These are phyloP conservation scores for Vulpes vulpes DNA, from an alignment of 2,113 vertebrate species.

Conservation along the genomic window DNA sequence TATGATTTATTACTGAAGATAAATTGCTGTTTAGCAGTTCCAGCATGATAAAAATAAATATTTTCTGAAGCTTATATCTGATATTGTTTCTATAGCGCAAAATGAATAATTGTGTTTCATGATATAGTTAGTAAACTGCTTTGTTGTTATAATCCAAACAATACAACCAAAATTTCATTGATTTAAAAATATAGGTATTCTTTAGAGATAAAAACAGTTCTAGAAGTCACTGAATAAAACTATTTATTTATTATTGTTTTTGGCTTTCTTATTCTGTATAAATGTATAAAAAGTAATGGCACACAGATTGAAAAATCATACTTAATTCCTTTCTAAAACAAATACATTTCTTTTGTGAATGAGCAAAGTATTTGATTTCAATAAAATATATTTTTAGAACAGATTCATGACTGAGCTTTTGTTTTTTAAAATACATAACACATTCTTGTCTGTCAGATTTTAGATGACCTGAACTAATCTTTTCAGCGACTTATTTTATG, in stretches of 20 bases:
- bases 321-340: conserved; percentile 63
- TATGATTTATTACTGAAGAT: conserved; percentile 38
- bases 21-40: not conserved
- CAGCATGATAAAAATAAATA: conserved; percentile 50
- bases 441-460: conserved; percentile 78
- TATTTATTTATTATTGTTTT: conserved; percentile 56
- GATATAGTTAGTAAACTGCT: not conserved
- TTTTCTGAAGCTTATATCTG: conserved; percentile 65
- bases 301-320: conserved; percentile 66
- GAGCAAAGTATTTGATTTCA: conserved; percentile 76
- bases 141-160: not conserved
- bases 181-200: conserved; percentile 49
- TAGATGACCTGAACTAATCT: conserved; percentile 75
- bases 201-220: conserved; percentile 36
- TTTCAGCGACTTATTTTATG: conserved; percentile 81
- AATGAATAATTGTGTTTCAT: conserved; percentile 41
- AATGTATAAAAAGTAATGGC: not conserved
- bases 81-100: conserved; percentile 60
- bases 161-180: conserved; percentile 49
- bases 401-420: conserved; percentile 77
- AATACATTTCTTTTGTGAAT: conserved; percentile 66
- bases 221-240: conserved; percentile 49
- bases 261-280: conserved; percentile 24
- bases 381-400: conserved; percentile 74
- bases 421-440: conserved; percentile 78